These are phyloP conservation scores for Graphium colonna DNA, from an alignment of 2,888 invertebrate genomes.

Conservation along the genomic window DNA sequence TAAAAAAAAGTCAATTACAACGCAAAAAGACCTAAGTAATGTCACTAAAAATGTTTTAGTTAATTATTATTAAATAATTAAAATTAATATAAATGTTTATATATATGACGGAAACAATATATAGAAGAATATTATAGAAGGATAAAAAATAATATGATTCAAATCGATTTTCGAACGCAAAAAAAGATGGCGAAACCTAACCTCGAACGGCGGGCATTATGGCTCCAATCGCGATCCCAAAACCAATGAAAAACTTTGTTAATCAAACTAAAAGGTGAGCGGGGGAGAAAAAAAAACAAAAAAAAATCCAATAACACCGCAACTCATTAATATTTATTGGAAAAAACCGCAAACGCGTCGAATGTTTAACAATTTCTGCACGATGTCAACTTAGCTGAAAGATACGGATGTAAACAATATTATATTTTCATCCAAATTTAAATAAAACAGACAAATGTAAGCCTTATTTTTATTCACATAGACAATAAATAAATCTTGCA, in stretches of 20 bases:
- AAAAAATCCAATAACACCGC: constrained; percentile 41
- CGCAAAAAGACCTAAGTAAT: not conserved
- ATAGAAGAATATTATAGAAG: not conserved
- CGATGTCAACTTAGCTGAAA: constrained; percentile 47
- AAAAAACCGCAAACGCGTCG: constrained; percentile 43
- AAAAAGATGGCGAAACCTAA: constrained; percentile 6
- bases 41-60: not conserved
- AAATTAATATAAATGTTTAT: not conserved
- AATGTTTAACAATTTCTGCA: constrained; percentile 55
- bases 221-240: constrained; percentile 6
- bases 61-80: not conserved
- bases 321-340: constrained; percentile 61
- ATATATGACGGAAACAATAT: not conserved
- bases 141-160: not conserved
- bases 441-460: constrained; percentile 25
- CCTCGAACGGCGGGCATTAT: constrained; percentile 10
- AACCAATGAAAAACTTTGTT: constrained; percentile 51
- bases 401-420: constrained; percentile 25
- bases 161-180: not conserved
- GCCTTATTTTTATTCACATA: constrained; percentile 23
- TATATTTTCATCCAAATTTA: constrained; percentile 22
- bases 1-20: not conserved
- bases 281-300: constrained; percentile 32
- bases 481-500: constrained; percentile 32
- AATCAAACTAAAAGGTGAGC: constrained; percentile 53